A percentile compares a stretch with the other conserved stretches of the same genome.
Conservation (phyloP, 2,797 vertebrate species). For the Perdix hodgsoniae region DNA sequence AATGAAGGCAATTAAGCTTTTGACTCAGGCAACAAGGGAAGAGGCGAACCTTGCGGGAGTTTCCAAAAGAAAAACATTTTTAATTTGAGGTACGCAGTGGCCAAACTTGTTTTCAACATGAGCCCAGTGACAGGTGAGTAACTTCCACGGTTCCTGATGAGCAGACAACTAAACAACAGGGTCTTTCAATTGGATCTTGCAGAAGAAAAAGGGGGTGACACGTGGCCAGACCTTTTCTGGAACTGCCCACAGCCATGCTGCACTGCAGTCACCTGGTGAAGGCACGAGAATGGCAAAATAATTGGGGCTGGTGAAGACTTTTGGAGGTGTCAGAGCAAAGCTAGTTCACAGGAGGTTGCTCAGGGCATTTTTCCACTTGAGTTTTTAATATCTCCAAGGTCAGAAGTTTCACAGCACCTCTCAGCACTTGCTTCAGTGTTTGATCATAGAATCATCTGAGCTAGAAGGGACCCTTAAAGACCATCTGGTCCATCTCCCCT, state of each 20-base stretch:
- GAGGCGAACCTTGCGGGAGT: background rate
- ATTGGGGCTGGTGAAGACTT: background rate
- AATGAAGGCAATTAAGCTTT: background rate
- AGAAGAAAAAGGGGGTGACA: background rate
- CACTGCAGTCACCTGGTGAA: background rate
- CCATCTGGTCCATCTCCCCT: no score
- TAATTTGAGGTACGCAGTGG: background rate
- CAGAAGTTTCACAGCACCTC: background rate
- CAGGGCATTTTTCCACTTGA: background rate
- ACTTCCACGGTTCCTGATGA: background rate
- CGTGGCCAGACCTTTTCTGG: background rate
- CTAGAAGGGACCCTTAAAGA: no score
- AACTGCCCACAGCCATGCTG: background rate
- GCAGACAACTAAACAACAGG: background rate
- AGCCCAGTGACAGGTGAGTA: background rate
- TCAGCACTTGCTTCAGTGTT: accelerated
- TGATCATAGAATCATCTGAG: background rate
- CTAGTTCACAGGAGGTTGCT: background rate
- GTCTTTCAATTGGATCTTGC: background rate
- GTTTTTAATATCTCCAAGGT: background rate
- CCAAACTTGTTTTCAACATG: accelerated
- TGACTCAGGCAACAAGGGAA: background rate
- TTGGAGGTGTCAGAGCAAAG: background rate
- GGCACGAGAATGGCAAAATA: background rate
- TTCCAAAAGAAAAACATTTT: background rate